Evolutionary conservation across 2,113 vertebrate genomes (phyloP).

Genomic region (Craseonycteris thonglongyai): DNA sequence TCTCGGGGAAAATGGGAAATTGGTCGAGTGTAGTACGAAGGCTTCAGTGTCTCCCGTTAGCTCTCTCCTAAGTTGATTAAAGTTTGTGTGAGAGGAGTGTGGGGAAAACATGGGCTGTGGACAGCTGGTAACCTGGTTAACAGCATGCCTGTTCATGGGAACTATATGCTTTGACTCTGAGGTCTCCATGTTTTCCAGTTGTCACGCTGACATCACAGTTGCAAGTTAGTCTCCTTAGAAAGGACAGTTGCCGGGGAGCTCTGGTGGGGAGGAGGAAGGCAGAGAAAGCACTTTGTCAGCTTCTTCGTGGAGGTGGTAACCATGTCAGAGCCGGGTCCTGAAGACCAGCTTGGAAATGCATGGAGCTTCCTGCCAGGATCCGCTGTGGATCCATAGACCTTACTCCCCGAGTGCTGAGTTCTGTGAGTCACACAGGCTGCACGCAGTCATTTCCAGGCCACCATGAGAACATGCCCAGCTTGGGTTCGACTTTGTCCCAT

Average conservation of each 20-base stretch:
- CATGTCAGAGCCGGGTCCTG: not conserved
- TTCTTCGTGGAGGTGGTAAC: not conserved
- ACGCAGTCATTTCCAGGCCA: not conserved
- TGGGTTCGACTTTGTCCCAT: not conserved
- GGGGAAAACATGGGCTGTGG: not conserved
- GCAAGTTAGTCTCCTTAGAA: not conserved
- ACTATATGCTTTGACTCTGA: not conserved
- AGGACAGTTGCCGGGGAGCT: not conserved
- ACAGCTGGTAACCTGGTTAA: not conserved
- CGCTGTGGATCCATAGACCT: not conserved
- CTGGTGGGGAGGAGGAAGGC: not conserved
- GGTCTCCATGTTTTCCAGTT: not conserved
- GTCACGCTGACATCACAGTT: not conserved
- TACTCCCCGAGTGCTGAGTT: not conserved
- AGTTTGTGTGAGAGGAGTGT: not conserved
- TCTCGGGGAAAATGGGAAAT: too few relatives aligned
- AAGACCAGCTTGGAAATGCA: not conserved
- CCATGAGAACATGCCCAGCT: not conserved
- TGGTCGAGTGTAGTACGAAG: too few relatives aligned
- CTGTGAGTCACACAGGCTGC: not conserved
- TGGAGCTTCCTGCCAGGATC: not conserved
- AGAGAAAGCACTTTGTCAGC: not conserved
- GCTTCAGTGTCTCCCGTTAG: not conserved
- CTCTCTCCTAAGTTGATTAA: not conserved
- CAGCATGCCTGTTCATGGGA: not conserved